These are phyloP conservation scores for Torymus aiolomorphi DNA, from an alignment of 2,888 invertebrate genomes.

Conservation along the genomic window DNA sequence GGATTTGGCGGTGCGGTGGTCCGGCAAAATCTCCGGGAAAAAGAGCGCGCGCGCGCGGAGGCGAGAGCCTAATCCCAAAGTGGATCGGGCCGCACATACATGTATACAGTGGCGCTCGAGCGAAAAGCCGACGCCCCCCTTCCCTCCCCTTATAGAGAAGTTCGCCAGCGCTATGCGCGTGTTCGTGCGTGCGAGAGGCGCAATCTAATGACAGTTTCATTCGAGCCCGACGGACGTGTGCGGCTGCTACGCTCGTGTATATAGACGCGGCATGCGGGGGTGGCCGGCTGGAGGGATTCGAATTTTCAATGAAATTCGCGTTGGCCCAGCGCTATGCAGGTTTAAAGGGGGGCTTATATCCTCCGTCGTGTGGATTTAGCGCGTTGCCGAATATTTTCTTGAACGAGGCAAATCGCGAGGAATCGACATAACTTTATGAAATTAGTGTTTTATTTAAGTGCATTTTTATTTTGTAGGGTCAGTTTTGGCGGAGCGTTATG, in stretches of 20 bases:
- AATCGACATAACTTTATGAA: no score
- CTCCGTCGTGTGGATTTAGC: no score
- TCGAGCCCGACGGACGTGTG: constrained; percentile 33
- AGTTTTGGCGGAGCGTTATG: no score
- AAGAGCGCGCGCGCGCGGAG: constrained; percentile 61
- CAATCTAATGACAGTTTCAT: constrained; percentile 71
- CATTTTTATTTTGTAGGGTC: no score
- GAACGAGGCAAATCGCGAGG: no score
- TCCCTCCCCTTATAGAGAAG: no score
- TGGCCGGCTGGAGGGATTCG: constrained; percentile 3
- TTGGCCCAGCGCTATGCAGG: background rate
- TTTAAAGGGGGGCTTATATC: no score
- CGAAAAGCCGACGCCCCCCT: background rate
- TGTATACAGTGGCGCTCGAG: constrained; percentile 8
- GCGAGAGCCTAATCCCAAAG: constrained; percentile 69
- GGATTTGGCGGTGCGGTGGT: constrained; percentile 66
- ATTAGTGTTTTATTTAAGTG: no score
- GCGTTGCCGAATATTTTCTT: no score
- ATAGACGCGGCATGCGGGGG: background rate
- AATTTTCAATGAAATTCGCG: constrained; percentile 38
- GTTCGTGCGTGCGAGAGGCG: constrained; percentile 23
- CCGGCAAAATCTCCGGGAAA: constrained; percentile 62
- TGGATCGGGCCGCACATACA: constrained; percentile 59
- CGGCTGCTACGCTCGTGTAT: no score
- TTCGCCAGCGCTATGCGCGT: constrained; percentile 47